Evolutionary conservation across 2,113 vertebrate species (phyloP), one percentile per base, ranked within the genome.

Genomic region (Cebidichthys violaceus): DNA sequence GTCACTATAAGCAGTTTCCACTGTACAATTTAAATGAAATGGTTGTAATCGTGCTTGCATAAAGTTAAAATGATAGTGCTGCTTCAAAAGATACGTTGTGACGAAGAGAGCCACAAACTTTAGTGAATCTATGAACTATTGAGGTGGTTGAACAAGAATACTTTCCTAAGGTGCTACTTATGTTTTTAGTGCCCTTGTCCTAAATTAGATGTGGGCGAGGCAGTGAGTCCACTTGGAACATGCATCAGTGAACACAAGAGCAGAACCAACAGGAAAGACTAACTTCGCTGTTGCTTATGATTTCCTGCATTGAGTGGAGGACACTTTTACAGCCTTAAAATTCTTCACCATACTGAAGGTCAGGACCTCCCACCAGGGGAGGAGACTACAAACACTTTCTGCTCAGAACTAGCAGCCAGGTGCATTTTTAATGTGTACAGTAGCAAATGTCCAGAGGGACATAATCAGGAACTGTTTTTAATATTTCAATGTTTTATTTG

Each of bases 171-270:
- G 31, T 59, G 70, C 70, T 31, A 3, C 62, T 69, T 3, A 0
- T 66, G 31, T 39, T 68, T 57, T 33, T 4, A 24, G 1, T 82
- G 71, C 17, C 79, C 85, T 82, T 77, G 75, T 79, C 60, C 73
- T 65, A 29, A 64, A 68, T 81, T 18, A 27, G 2, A 70, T 22
- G 65, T 3, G 27, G 24, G 35, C 18, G 57, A 39, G 67, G n/a
- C n/a, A 27, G 37, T 20, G 57, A 43, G 47, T 24, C 11, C 61
- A 72, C 65, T 75, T 9, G 29, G 39, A 70, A 71, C 75, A 72
- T 22, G 60, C 72, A 73, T 79, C 85, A 57, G 14, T 41, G 29
- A 74, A 73, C 67, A 47, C 10, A 17, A 33, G 24, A 62, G 41
- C 57, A 50, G n/a, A 10, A 39, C 9, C 47, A 33, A 64, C 57